These are phyloP conservation scores for Chydorus sphaericus DNA, from an alignment of 2,888 invertebrate species.

Conservation along the genomic window DNA sequence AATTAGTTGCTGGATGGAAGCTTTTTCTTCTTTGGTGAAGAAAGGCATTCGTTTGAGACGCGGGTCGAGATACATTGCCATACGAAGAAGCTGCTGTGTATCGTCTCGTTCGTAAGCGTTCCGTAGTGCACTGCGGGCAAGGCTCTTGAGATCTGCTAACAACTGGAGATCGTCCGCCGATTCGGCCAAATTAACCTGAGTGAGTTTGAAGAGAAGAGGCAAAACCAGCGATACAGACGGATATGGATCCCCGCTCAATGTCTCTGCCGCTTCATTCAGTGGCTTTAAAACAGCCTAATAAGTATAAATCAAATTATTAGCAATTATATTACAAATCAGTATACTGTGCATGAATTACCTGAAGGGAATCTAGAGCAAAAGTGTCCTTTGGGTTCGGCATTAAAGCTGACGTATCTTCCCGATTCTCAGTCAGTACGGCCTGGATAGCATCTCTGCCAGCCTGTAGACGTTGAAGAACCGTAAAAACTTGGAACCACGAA, in stretches of 20 bases:
- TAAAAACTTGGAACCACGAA: conserved; percentile 9
- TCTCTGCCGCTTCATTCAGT: conserved; percentile 13
- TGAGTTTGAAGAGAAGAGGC: conserved; percentile 13
- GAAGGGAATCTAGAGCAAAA: conserved; percentile 4
- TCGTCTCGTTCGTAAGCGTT: conserved; percentile 13
- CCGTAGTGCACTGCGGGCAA: conserved; percentile 9
- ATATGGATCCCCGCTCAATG: conserved; percentile 12
- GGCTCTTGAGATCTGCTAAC: conserved; percentile 9
- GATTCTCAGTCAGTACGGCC: background rate
- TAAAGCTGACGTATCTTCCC: conserved; percentile 1
- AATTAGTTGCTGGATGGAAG: conserved; percentile 10
- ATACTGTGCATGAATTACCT: background rate
- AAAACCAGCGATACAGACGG: conserved; percentile 13
- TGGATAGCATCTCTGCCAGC: conserved; percentile 4
- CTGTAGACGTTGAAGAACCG: conserved; percentile 5
- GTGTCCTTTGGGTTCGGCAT: conserved; percentile 1
- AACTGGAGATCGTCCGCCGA: conserved; percentile 9
- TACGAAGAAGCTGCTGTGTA: conserved; percentile 10
- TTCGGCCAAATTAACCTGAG: conserved; percentile 12
- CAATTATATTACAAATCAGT: background rate
- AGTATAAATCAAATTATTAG: background rate
- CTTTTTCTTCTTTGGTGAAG: conserved; percentile 13
- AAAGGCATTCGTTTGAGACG: conserved; percentile 14
- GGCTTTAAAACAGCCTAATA: conserved; percentile 2
- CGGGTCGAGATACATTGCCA: conserved; percentile 15